These are phyloP conservation scores for Tetramorium bicarinatum DNA, from an alignment of 2,888 invertebrate species.

Conservation along the genomic window DNA sequence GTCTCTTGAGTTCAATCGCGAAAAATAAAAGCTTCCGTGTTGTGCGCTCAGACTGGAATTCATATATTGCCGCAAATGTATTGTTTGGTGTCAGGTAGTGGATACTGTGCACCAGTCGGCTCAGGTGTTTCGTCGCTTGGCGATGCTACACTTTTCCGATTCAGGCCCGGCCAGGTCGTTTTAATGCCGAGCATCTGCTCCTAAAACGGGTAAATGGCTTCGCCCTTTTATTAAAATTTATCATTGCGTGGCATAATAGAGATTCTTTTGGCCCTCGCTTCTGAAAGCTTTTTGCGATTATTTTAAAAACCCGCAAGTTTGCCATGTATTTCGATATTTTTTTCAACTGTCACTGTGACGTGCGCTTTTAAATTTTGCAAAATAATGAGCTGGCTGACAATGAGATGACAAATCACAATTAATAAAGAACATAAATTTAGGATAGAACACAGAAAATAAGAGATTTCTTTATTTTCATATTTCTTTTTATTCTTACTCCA, in stretches of 20 bases:
- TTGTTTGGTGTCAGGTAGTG: conserved; percentile 72
- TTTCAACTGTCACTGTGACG: neutral
- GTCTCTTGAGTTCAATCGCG: neutral
- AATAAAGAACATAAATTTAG: neutral
- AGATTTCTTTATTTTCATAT: neutral
- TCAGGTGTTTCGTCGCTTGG: conserved; percentile 62
- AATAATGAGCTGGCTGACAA: neutral
- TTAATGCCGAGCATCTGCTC: conserved; percentile 63
- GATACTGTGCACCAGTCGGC: conserved; percentile 63
- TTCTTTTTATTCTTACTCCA: neutral
- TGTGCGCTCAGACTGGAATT: conserved; percentile 54
- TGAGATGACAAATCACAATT: neutral
- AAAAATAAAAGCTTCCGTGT: conserved; percentile 17
- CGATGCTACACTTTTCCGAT: conserved; percentile 52
- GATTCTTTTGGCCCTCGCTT: conserved; percentile 23
- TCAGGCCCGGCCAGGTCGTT: conserved; percentile 43
- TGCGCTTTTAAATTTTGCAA: conserved; percentile 24
- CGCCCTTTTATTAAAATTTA: conserved; percentile 63
- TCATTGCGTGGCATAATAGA: conserved; percentile 51
- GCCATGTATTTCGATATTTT: conserved; percentile 13
- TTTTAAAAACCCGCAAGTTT: conserved; percentile 21
- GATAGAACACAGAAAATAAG: neutral
- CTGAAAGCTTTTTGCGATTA: conserved; percentile 51
- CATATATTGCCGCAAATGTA: conserved; percentile 69
- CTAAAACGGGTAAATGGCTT: conserved; percentile 39